Conservation (phyloP, 2,113 vertebrate genomes). For the Ptilonorhynchus violaceus region DNA sequence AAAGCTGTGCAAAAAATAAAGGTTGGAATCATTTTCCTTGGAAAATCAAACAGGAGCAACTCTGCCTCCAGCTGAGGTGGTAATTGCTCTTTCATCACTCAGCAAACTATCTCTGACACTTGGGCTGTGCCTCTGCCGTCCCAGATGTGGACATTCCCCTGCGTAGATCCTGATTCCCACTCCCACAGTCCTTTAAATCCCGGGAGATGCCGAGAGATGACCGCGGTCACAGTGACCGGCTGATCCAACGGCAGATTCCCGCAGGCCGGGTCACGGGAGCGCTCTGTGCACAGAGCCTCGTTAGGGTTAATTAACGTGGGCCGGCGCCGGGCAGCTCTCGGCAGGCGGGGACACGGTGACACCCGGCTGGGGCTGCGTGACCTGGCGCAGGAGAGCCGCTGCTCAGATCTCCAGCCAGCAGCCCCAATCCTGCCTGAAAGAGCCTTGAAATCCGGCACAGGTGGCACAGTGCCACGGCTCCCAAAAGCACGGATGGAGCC, state of each 20-base stretch:
- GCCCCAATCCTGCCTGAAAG: neutral
- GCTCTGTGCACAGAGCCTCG: neutral
- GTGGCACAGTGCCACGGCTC: neutral
- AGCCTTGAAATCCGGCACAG: neutral
- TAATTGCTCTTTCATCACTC: neutral
- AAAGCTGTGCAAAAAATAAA: neutral
- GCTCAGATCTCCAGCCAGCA: neutral
- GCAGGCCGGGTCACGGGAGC: fast-evolving
- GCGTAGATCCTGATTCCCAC: fast-evolving
- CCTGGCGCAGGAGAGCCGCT: neutral
- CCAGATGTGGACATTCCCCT: fast-evolving
- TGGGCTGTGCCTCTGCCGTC: fast-evolving
- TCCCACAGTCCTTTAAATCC: neutral
- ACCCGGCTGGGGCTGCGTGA: neutral
- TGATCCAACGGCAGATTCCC: neutral
- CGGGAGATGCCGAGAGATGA: neutral
- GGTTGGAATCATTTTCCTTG: neutral
- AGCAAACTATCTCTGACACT: neutral
- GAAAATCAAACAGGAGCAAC: neutral
- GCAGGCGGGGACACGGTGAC: neutral
- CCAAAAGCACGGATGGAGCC: neutral
- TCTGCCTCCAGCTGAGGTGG: neutral
- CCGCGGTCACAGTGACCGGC: neutral
- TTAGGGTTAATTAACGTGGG: neutral
- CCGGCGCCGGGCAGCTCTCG: neutral